phyloP scores from a whole-genome alignment of 2,888 invertebrate species.

The Meiosimyza decipiens region DNA sequence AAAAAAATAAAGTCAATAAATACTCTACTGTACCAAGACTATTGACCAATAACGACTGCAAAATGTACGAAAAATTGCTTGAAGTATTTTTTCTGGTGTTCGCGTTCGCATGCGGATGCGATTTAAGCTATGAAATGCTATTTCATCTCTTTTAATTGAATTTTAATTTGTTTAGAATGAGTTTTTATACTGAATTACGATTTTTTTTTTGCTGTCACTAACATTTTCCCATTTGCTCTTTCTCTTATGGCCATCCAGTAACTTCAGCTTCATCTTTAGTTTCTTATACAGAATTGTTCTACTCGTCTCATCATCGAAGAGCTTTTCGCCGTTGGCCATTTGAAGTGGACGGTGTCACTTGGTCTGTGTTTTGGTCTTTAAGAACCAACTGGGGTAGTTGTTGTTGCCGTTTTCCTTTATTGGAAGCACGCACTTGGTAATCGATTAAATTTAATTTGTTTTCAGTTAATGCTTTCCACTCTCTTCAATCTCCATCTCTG shows the following conservation, averaged over 20 bases:
- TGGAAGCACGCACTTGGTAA: slow-evolving; percentile 50
- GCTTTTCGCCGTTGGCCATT: too few relatives aligned
- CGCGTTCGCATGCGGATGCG: slow-evolving; percentile 31
- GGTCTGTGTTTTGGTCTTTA: not conserved
- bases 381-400: slow-evolving; percentile 1
- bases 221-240: too few relatives aligned
- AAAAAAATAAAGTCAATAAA: too few relatives aligned
- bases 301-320: too few relatives aligned
- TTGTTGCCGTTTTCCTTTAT: slow-evolving; percentile 1
- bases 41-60: not conserved
- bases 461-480: slow-evolving; percentile 50
- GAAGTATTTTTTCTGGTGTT: slow-evolving; percentile 6
- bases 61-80: slow-evolving; percentile 9
- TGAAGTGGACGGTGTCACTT: not conserved
- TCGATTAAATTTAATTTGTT: slow-evolving; percentile 61
- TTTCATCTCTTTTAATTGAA: slow-evolving; percentile 65
- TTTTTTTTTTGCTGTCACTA: slow-evolving; percentile 25
- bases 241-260: too few relatives aligned
- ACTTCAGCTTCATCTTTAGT: too few relatives aligned
- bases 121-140: slow-evolving; percentile 56
- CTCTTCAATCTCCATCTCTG: slow-evolving; percentile 31
- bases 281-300: too few relatives aligned
- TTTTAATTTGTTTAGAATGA: slow-evolving; percentile 64
- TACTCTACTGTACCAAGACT: too few relatives aligned
- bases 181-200: slow-evolving; percentile 48